Evolutionary conservation across 2,797 vertebrate genomes (phyloP).

Genomic region (Bothrops alternatus): DNA sequence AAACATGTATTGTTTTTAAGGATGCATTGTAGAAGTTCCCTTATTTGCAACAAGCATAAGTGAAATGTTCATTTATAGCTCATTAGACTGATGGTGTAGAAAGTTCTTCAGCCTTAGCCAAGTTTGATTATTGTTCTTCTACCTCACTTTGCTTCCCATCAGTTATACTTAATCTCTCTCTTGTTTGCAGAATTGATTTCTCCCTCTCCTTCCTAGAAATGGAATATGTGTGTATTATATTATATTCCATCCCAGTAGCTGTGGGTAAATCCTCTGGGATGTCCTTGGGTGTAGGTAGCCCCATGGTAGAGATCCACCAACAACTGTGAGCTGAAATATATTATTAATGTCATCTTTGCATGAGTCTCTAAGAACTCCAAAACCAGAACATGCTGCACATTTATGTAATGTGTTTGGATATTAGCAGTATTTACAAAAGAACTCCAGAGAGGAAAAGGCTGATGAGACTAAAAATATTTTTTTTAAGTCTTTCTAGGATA

Average conservation of each 20-base stretch:
- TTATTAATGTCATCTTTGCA: conserved; percentile 15
- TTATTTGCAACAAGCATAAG: neutral
- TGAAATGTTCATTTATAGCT: conserved; percentile 28
- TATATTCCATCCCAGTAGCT: neutral
- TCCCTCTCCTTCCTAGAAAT: neutral
- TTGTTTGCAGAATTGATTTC: neutral
- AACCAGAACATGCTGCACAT: conserved; percentile 14
- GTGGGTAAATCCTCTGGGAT: neutral
- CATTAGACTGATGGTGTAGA: neutral
- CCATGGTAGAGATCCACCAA: neutral
- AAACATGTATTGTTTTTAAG: neutral
- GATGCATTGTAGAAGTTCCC: neutral
- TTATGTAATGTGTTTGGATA: neutral
- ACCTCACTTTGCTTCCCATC: neutral
- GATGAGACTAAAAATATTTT: conserved; percentile 63
- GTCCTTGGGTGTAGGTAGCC: neutral
- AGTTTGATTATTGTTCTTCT: neutral
- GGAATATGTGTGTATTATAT: neutral
- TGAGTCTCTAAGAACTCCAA: neutral
- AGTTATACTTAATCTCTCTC: neutral
- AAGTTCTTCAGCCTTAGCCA: neutral
- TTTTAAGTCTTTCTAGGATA: conserved; percentile 55
- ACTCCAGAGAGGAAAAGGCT: conserved; percentile 36
- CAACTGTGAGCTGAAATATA: neutral
- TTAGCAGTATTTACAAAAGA: conserved; percentile 21